Conservation (phyloP, 1,140 invertebrate genomes). For the Nilaparvata lugens region DNA sequence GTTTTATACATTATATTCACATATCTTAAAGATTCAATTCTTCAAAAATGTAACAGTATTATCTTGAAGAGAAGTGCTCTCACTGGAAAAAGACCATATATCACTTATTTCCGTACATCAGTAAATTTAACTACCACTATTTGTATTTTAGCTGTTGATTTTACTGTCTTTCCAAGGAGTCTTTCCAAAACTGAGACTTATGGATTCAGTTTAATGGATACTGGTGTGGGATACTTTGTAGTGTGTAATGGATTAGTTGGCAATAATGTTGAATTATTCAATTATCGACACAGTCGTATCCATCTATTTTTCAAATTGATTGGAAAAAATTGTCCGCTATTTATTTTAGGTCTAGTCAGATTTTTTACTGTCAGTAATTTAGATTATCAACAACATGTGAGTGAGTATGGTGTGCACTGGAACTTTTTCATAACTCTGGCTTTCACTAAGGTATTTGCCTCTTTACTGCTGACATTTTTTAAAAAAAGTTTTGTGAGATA, state of each 20-base stretch:
- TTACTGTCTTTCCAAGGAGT: slow-evolving; percentile 68
- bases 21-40: neutral
- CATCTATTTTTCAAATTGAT: slow-evolving; percentile 6
- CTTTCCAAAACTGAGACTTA: slow-evolving; percentile 80
- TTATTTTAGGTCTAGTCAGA: slow-evolving; percentile 62
- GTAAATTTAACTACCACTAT: slow-evolving; percentile 67
- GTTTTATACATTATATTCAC: neutral
- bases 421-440: slow-evolving; percentile 94
- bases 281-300: neutral
- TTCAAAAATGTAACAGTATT: neutral
- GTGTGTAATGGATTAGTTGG: slow-evolving; percentile 64
- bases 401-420: slow-evolving; percentile 93
- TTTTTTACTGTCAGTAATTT: slow-evolving; percentile 50
- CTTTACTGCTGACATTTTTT: slow-evolving; percentile 43
- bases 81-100: slow-evolving; percentile 37
- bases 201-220: slow-evolving; percentile 90
- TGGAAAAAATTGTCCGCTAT: slow-evolving; percentile 39
- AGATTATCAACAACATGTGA: slow-evolving; percentile 76
- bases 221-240: slow-evolving; percentile 84
- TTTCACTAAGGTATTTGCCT: slow-evolving; percentile 63
- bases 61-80: neutral
- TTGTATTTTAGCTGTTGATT: slow-evolving; percentile 90
- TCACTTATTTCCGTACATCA: slow-evolving; percentile 57
- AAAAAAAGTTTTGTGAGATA: slow-evolving; percentile 36
- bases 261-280: neutral